Base-by-base conservation (phyloP, 2,113 vertebrate genomes). In the Oryzias javanicus region DNA sequence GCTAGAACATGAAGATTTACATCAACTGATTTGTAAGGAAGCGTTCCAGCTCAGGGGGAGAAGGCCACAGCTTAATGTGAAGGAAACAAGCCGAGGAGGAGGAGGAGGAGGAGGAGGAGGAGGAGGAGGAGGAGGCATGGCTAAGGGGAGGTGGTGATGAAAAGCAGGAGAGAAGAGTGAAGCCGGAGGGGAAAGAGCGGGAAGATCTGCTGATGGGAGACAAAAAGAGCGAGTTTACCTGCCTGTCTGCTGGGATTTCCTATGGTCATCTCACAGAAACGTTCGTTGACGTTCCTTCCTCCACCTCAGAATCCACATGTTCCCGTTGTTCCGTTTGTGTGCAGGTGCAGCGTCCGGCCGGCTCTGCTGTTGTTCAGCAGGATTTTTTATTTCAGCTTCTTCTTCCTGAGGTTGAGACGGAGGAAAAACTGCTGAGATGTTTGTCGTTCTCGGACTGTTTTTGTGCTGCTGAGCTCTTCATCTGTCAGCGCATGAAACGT, bases 181-280 rank as follows among this genome's bases (percentile, higher is more conserved):
- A 56, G 75, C 82, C 68, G 58, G 69, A 71, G 73, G 82, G 75
- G 18, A 41, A 67, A 74, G 51, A 72, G 68, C 73, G 70, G 68
- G 67, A 75, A 81, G 75, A 85, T 77, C 50, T 87, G 80, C 85
- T 85, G 80, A 87, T 80, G 74, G 71, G 50, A 66, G 75, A 72
- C 17, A 44, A 81, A 85, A 80, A 74, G 75, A 55, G 64, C 47
- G 60, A 66, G 61, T 42, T 75, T 51, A 72, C 63, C 69, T 48
- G 76, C 82, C 79, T 80, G 58, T 82, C 71, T 79, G 64, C 81
- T 87, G 74, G 78, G 29, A 83, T 70, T 60, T 72, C 52, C 78
- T 76, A 71, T 57, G 64, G 52, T 41, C 59, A 58, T 58, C 48
- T 49, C 61, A 29, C 22, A 41, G 42, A 76, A 59, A 59, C 58